A percentile compares a stretch with the other conserved stretches of the same genome.
Evolutionary conservation across 2,797 vertebrate species (phyloP).

Genomic region (Gymnoscopelus braueri): DNA sequence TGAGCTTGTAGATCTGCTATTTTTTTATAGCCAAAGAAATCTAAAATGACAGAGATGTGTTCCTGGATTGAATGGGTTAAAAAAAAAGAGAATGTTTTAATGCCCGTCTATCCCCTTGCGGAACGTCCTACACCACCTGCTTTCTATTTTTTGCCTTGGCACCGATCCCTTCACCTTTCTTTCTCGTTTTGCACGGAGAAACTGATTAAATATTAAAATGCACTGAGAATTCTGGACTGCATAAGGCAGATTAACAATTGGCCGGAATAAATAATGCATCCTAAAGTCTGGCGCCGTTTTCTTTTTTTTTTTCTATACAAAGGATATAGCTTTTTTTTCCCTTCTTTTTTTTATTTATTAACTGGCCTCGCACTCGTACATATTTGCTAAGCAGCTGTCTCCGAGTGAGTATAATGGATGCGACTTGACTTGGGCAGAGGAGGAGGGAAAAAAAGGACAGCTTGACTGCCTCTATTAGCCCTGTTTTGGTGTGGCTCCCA

Average conservation of each 20-base stretch:
- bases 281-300: constrained; percentile 38
- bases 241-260: constrained; percentile 66
- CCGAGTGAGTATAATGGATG: constrained; percentile 64
- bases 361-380: background rate
- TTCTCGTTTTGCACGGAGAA: constrained; percentile 38
- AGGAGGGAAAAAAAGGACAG: constrained; percentile 47
- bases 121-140: background rate
- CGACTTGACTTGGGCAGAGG: constrained; percentile 44
- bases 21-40: no score
- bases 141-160: constrained; percentile 45
- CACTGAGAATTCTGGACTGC: constrained; percentile 60
- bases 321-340: constrained; percentile 55
- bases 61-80: no score
- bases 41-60: no score
- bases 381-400: constrained; percentile 56
- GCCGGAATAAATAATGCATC: constrained; percentile 73
- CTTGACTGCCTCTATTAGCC: constrained; percentile 75
- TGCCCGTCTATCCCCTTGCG: no score
- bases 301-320: constrained; percentile 7
- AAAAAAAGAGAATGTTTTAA: no score
- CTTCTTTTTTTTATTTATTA: no score
- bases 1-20: no score
- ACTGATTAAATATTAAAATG: constrained; percentile 69
- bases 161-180: constrained; percentile 26
- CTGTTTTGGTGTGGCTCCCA: constrained; percentile 67